A percentile compares a stretch with the other conserved stretches of the same genome.
These are phyloP conservation scores for Nysson spinosus DNA, from an alignment of 2,888 invertebrate species.

Conservation along the genomic window DNA sequence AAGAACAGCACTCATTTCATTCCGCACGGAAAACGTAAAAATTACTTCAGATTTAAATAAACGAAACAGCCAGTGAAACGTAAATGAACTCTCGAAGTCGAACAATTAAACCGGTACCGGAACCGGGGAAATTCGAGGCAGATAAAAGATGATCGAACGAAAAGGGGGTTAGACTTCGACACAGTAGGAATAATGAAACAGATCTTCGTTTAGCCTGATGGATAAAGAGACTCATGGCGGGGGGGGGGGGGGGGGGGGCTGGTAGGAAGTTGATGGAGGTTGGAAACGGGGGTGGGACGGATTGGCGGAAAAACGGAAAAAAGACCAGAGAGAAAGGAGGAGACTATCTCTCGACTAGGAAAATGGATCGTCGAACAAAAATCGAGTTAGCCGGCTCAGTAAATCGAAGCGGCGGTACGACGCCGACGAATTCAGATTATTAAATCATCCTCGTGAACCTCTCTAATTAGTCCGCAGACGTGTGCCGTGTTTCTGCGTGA, in stretches of 20 bases:
- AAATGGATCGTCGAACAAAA: slow-evolving; percentile 13
- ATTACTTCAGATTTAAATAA: too few relatives aligned
- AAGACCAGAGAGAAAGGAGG: neutral
- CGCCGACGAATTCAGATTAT: slow-evolving; percentile 29
- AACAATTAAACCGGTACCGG: too few relatives aligned
- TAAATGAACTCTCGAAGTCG: too few relatives aligned
- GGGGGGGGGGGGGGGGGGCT: too few relatives aligned
- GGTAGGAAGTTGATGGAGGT: too few relatives aligned
- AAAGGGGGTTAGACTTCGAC: too few relatives aligned
- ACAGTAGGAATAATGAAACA: too few relatives aligned
- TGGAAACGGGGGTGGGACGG: too few relatives aligned
- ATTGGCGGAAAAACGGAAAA: neutral
- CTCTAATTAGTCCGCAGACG: slow-evolving; percentile 38
- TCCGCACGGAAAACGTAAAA: too few relatives aligned
- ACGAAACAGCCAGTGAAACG: too few relatives aligned
- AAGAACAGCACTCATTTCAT: too few relatives aligned
- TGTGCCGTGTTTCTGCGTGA: slow-evolving; percentile 20
- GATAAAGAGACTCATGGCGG: neutral
- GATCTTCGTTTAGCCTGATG: too few relatives aligned
- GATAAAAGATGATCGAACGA: neutral
- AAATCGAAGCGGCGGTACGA: slow-evolving; percentile 13
- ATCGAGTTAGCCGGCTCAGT: slow-evolving; percentile 30
- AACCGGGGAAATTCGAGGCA: neutral
- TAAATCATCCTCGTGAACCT: slow-evolving; percentile 26
- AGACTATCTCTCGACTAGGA: neutral